These are phyloP conservation scores for Sus scrofa DNA, from an alignment of 2,113 vertebrate species.

Conservation along the genomic window T2T-Sscrofa CM000820.6:42605501-42606000, in stretches of 20 bases:
- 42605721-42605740: conserved; percentile 37
- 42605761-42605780: conserved; percentile 11
- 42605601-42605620: neutral
- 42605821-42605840: neutral
- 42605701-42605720: neutral
- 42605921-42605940: conserved; percentile 19
- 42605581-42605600: neutral
- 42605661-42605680: conserved; percentile 26
- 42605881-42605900: neutral
- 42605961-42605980: conserved; percentile 42
- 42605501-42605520: no score
- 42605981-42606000: conserved; percentile 42
- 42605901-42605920: neutral
- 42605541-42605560: neutral
- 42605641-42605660: neutral
- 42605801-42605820: conserved; percentile 42
- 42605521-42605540: neutral
- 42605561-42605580: neutral
- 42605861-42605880: neutral
- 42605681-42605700: neutral
- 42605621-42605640: neutral
- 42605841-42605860: neutral
- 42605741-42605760: neutral
- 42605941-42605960: conserved; percentile 3
- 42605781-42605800: neutral